Conservation (phyloP, 1,140 invertebrate genomes). For the Yoshiicerus persimilis region DNA sequence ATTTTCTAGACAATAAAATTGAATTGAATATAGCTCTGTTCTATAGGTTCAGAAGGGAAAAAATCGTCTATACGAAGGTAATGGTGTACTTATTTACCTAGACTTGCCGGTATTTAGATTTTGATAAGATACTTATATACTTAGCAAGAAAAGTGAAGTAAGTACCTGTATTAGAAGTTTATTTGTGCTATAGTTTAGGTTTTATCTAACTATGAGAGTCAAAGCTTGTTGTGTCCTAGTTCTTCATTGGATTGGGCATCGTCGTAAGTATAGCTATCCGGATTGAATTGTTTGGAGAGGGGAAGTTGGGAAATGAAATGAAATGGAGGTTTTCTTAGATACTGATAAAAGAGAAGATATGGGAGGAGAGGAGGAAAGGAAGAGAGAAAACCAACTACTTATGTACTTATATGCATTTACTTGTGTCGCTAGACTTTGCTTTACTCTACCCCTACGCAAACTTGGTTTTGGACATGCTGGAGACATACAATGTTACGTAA, state of each 20-base stretch:
- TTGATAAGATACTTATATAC: not conserved
- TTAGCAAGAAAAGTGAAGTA: not conserved
- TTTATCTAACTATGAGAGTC: not conserved
- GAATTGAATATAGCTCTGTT: not conserved
- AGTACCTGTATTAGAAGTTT: not conserved
- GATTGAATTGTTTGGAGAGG: conserved; percentile 24
- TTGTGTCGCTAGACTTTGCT: not conserved
- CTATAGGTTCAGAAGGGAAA: not conserved
- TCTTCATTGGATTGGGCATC: not conserved
- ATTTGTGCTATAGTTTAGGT: not conserved
- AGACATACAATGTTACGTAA: not conserved
- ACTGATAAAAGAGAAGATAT: not conserved
- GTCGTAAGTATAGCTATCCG: not conserved
- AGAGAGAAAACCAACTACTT: not conserved
- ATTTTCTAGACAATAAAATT: not conserved
- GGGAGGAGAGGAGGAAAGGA: not conserved
- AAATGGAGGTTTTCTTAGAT: conserved; percentile 1
- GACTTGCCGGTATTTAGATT: not conserved
- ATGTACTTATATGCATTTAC: not conserved
- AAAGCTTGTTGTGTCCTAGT: not conserved
- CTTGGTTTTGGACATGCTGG: not conserved
- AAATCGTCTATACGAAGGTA: no score
- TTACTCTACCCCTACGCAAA: not conserved
- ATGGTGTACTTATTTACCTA: not conserved
- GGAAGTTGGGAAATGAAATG: conserved; percentile 20